Evolutionary conservation across 2,888 invertebrate species (phyloP).

Genomic region (Drosophila pegasa): DNA sequence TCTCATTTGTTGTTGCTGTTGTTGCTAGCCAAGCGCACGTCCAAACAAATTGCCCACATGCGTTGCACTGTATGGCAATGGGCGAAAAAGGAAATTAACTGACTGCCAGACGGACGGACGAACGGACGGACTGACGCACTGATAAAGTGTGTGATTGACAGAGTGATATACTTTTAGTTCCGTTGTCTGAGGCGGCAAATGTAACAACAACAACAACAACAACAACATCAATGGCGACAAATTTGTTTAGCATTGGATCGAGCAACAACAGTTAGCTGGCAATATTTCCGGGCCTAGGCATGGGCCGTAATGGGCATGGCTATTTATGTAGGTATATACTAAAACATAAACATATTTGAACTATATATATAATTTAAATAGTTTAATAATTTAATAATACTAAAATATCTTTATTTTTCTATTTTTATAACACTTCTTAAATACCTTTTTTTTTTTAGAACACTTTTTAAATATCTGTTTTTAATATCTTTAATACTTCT

Average conservation of each 20-base stretch:
- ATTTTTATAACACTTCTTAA: too few relatives aligned
- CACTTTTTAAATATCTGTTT: too few relatives aligned
- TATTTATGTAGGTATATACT: too few relatives aligned
- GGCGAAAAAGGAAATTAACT: constrained; percentile 36
- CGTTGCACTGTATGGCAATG: constrained; percentile 38
- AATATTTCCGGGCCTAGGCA: constrained; percentile 23
- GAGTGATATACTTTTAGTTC: constrained; percentile 31
- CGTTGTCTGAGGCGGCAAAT: constrained; percentile 20
- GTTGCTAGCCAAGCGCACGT: constrained; percentile 4
- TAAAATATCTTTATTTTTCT: too few relatives aligned
- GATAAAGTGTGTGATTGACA: constrained; percentile 14
- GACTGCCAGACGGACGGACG: too few relatives aligned
- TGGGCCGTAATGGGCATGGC: too few relatives aligned
- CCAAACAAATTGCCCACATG: constrained; percentile 46
- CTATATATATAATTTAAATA: too few relatives aligned
- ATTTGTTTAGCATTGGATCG: constrained; percentile 33
- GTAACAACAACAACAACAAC: constrained; percentile 4
- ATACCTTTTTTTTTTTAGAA: too few relatives aligned
- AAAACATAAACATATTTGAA: too few relatives aligned
- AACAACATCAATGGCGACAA: constrained; percentile 8
- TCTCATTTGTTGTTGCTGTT: not conserved
- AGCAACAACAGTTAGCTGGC: not conserved
- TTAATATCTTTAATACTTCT: too few relatives aligned
- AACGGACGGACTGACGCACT: constrained; percentile 9
- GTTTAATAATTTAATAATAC: too few relatives aligned